Conservation (phyloP, 92 coral and sea anemone species). For the Micromussa lordhowensis region DNA sequence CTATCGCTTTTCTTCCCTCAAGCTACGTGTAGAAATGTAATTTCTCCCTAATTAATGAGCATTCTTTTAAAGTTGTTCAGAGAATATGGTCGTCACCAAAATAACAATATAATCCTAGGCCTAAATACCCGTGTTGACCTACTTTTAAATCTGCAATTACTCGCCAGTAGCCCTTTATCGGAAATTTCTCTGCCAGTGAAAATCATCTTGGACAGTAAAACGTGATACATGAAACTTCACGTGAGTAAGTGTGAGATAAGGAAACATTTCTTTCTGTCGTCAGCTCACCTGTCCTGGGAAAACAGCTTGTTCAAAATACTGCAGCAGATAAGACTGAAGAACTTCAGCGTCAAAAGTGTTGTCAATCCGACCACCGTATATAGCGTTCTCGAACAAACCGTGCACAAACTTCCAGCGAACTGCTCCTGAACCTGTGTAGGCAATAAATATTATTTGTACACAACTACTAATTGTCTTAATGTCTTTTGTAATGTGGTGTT, state of each 20-base stretch:
- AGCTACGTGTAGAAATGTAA: no score
- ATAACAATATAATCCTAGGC: no score
- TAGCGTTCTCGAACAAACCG: slow-evolving; percentile 94
- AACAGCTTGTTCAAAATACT: slow-evolving; percentile 93
- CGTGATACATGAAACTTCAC: no score
- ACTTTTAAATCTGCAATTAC: no score
- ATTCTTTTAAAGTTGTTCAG: no score
- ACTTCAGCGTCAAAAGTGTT: slow-evolving; percentile 93
- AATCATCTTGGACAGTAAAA: not conserved
- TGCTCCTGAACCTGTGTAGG: slow-evolving; percentile 68
- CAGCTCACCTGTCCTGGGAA: slow-evolving; percentile 70
- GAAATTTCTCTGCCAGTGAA: not conserved
- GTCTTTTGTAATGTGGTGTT: no score
- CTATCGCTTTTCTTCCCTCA: not conserved
- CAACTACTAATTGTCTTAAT: not conserved
- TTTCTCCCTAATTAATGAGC: no score
- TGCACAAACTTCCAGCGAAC: slow-evolving; percentile 97
- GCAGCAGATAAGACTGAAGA: slow-evolving; percentile 89
- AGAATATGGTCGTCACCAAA: no score
- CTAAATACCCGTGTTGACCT: no score
- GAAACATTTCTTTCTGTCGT: not conserved
- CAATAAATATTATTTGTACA: not conserved
- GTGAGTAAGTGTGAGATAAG: no score
- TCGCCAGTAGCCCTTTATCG: no score
- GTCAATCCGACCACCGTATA: slow-evolving; percentile 97